Base-by-base conservation (phyloP, 2,113 vertebrate species). In the Trematocara macrostoma region DNA sequence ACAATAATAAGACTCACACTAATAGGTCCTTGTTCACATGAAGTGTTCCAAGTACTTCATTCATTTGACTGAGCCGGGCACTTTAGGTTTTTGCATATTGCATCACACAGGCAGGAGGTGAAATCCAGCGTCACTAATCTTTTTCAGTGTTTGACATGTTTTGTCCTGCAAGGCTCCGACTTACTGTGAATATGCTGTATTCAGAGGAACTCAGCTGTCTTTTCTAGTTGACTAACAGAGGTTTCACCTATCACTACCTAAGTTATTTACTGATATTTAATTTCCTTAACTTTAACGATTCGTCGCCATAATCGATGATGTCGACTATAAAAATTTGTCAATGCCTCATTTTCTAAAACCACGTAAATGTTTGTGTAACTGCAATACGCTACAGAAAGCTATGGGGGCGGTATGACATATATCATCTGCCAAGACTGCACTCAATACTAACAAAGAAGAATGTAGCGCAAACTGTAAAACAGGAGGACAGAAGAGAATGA, bases 131-230 rank as follows among this genome's bases (percentile, higher is more conserved):
- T 71, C 64, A 6, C 12, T 71, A 15, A 45, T 45, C 64, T 10
- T 45, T 71, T 4, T 42, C 38, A 71, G 7, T 45, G 5, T 71
- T 71, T 26, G 12, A 45, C 3, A 45, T 10, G 12, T 71, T 71
- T 42, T 71, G 3, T 45, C 67, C 23, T 23, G 14, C 14, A 71
- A 16, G 38, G 20, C 40, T 26, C 38, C 14, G 1, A 71, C 40
- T 71, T 26, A 45, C 14, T 71, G 14, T 10, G 11, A 71, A 47
- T 47, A 29, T 11, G 40, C 20, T 71, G 8, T 10, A 47, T 47
- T 71, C 20, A 71, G 1, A 71, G 5, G 0, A 71, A 26, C n/a
- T 71, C 12, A 15, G 20, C 20, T 0, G 40, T 40, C 64, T 23
- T 0, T 69, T 0, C 64, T 42, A 42, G 64, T 42, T 23, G 35